Evolutionary conservation across 2,888 invertebrate genomes (phyloP), one percentile per base, ranked within the genome.

Genomic region (Drosophila mayaguana): DNA sequence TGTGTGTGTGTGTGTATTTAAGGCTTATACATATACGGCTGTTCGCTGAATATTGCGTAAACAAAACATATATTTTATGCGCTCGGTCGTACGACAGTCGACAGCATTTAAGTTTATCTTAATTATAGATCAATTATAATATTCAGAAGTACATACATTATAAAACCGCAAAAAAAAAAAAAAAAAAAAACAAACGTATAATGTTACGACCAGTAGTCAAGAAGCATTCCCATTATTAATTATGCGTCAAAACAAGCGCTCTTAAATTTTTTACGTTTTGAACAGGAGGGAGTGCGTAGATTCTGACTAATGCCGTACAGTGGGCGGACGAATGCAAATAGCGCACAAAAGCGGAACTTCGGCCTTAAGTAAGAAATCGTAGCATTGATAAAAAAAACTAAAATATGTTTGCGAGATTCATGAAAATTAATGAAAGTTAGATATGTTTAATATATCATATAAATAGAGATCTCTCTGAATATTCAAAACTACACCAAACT

Each of bases 121-220:
- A 85, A 84, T 84, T 88, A 85, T 88, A 84, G 83, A 84, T 84
- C 88, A 84, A 84, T 84, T 84, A 88, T 88, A 74, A 70, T 80
- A 63, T 72, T 77, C 71, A 54, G 55, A 72, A 64, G 55, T 62
- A 60, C 63, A 55, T 73, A 42, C 63, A 53, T 36, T 57, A 57
- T 54, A 72, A 50, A 50, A 32, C 18, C n/a, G n/a, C n/a, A n/a
- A n/a, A n/a, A n/a, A n/a, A n/a, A n/a, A n/a, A n/a, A n/a, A n/a
- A 62, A n/a, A 6, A 14, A n/a, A n/a, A 25, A 46, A 16, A 60
- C 11, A 60, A 50, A 59, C 56, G 72, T 63, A 61, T 78, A 78
- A 69, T 65, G 74, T 46, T 20, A 59, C 46, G 50, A 78, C 67
- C 59, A 73, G 78, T 78, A 68, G 74, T 63, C 50, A 54, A 63